These are phyloP conservation scores for Conchocele bisecta DNA, from an alignment of 2,888 invertebrate species.

Conservation along the genomic window DNA sequence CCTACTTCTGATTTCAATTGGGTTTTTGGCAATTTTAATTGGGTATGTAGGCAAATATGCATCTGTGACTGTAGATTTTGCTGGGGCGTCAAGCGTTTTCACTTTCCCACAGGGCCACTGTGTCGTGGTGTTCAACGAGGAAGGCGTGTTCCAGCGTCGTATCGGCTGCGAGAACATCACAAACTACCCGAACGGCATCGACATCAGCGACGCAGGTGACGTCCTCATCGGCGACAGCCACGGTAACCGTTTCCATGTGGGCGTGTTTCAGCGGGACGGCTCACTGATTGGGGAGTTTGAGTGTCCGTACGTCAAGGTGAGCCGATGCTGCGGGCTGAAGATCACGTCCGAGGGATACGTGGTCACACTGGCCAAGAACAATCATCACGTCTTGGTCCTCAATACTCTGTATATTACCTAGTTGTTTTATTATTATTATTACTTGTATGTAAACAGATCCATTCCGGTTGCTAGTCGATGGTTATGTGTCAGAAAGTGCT, in stretches of 20 bases:
- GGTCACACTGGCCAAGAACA: conserved; percentile 95
- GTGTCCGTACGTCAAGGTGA: conserved; percentile 98
- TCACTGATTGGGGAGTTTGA: conserved; percentile 90
- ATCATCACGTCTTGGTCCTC: conserved; percentile 98
- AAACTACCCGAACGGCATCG: conserved; percentile 98
- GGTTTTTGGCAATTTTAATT: too few relatives aligned
- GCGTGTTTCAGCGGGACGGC: conserved; percentile 96
- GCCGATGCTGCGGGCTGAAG: conserved; percentile 98
- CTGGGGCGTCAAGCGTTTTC: too few relatives aligned
- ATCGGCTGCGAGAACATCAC: conserved; percentile 98
- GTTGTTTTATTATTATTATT: conserved; percentile 8
- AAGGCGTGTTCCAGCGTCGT: conserved; percentile 93
- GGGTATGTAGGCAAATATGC: too few relatives aligned
- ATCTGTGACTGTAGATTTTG: too few relatives aligned
- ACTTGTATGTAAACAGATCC: too few relatives aligned
- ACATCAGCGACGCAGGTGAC: conserved; percentile 98
- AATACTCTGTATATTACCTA: conserved; percentile 82
- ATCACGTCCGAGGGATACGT: conserved; percentile 98
- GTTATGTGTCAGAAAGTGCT: too few relatives aligned
- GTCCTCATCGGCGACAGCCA: conserved; percentile 98
- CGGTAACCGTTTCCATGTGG: conserved; percentile 98
- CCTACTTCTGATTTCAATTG: too few relatives aligned
- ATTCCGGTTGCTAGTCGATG: too few relatives aligned
- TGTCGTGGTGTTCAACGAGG: conserved; percentile 94
- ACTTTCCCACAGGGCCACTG: conserved; percentile 96